Percentiles rank a stretch among this genome's conserved stretches.
phyloP scores from a whole-genome alignment of 2,113 vertebrate genomes.

The Lamprotornis superbus region DNA sequence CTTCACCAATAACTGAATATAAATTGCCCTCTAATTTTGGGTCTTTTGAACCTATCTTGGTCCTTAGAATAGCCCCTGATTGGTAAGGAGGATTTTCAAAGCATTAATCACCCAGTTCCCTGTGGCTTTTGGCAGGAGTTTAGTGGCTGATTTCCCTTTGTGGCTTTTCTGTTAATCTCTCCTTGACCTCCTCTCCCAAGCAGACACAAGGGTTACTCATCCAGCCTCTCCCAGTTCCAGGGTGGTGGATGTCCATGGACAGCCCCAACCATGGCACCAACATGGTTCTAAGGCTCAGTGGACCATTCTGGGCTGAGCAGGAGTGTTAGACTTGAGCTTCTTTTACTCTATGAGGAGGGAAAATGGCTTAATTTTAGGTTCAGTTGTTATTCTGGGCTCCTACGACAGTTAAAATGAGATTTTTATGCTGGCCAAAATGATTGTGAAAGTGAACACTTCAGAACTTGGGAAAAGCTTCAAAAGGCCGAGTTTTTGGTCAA shows the following conservation, averaged over 20 bases:
- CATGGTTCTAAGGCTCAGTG: accelerated
- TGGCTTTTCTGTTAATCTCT: background rate
- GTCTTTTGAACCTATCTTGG: background rate
- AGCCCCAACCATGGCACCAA: background rate
- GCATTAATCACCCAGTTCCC: background rate
- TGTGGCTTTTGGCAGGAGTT: background rate
- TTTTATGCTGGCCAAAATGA: background rate
- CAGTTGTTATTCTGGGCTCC: background rate
- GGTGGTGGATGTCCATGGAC: background rate
- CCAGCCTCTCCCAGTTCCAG: background rate
- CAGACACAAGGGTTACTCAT: background rate
- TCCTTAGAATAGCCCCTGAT: background rate
- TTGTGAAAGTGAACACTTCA: background rate
- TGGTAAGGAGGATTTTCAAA: constrained; percentile 19
- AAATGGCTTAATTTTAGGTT: background rate
- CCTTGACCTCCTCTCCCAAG: background rate
- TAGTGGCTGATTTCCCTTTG: background rate
- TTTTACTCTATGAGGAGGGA: background rate
- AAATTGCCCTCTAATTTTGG: background rate
- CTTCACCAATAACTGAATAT: background rate
- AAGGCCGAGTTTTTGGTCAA: background rate
- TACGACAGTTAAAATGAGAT: background rate
- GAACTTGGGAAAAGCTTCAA: background rate
- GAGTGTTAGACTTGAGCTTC: background rate
- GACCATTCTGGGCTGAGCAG: background rate